Evolutionary conservation across 2,113 vertebrate species (phyloP).

Genomic region (Salminus brasiliensis): DNA sequence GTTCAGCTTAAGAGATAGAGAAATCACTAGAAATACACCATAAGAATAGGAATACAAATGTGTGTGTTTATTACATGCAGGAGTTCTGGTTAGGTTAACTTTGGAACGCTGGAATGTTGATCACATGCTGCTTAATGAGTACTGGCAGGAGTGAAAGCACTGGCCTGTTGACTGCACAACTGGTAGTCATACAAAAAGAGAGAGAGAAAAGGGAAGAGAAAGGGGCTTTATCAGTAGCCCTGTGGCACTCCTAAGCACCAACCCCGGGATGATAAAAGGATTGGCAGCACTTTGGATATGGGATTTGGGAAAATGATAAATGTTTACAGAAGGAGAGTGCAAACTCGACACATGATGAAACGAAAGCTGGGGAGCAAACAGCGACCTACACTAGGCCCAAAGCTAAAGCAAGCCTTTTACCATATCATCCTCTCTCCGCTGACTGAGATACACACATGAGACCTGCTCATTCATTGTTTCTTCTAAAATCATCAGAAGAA

Average conservation of each 20-base stretch:
- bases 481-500: no score
- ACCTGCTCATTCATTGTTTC: no score
- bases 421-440: no score
- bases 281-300: not conserved
- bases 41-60: not conserved
- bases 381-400: no score
- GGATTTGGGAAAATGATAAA: constrained; percentile 7
- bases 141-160: constrained; percentile 21
- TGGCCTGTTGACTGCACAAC: constrained; percentile 28
- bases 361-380: no score
- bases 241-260: not conserved
- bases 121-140: constrained; percentile 46
- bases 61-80: not conserved
- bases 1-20: not conserved
- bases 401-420: no score
- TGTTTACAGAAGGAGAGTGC: not conserved
- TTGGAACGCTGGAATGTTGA: constrained; percentile 49
- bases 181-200: constrained; percentile 21
- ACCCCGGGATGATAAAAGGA: not conserved
- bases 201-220: not conserved
- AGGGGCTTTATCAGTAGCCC: not conserved
- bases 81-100: constrained; percentile 17
- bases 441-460: no score
- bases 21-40: not conserved
- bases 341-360: no score